Evolutionary conservation across 1,140 invertebrate genomes (phyloP).

Genomic region (Caenorhabditis tropicalis): DNA sequence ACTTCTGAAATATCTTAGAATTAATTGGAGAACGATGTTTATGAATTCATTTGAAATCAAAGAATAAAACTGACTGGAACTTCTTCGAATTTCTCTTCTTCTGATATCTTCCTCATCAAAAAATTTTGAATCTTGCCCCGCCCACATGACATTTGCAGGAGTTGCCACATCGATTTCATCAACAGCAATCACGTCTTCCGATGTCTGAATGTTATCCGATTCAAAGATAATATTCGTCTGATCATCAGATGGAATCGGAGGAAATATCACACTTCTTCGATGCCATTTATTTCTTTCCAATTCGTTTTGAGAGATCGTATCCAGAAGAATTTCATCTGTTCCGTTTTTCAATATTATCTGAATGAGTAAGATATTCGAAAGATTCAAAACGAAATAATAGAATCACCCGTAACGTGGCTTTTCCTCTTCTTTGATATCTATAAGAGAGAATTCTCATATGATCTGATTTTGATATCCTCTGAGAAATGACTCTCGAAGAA

Average conservation of each 20-base stretch:
- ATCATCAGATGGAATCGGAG: not conserved
- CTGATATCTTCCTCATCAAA: constrained; percentile 14
- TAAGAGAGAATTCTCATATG: constrained; percentile 14
- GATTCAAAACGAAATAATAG: not conserved
- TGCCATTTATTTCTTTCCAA: not conserved
- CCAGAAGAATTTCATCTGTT: not conserved
- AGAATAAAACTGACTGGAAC: not conserved
- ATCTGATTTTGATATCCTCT: not conserved
- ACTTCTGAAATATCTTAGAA: not conserved
- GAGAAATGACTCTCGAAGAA: not conserved
- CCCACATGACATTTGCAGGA: constrained; percentile 17
- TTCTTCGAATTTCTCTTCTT: constrained; percentile 13
- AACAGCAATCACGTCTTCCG: constrained; percentile 19
- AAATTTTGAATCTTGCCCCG: constrained; percentile 26
- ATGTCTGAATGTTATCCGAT: constrained; percentile 11
- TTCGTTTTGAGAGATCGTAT: not conserved
- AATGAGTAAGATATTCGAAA: not conserved
- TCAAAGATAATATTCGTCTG: constrained; percentile 7
- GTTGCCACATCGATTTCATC: constrained; percentile 23
- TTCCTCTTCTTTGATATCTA: constrained; percentile 22
- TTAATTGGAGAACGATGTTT: no score
- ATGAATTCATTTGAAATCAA: no score
- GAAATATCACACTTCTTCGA: constrained; percentile 14
- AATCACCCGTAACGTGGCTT: not conserved
- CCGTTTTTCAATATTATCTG: constrained; percentile 2